A percentile compares a stretch with the other conserved stretches of the same genome.
phyloP scores from a whole-genome alignment of 2,113 vertebrate genomes.

The Salvelinus namaycush region DNA sequence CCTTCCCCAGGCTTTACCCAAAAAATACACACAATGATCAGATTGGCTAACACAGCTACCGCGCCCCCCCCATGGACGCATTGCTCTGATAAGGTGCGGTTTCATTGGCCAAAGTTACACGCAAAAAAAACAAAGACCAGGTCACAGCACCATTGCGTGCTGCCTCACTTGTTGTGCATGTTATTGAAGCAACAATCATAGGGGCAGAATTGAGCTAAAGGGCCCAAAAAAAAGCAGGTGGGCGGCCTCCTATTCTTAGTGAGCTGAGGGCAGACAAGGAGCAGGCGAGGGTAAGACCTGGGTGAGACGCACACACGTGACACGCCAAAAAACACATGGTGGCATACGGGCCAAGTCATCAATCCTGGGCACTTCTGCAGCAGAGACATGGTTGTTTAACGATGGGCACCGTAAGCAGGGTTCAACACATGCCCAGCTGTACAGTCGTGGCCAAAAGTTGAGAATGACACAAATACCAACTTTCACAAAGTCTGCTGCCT shows the following conservation, averaged over 20 bases:
- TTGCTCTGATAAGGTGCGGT: too few relatives aligned
- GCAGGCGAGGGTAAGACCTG: background rate
- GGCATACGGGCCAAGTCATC: background rate
- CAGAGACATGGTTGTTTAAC: background rate
- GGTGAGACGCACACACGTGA: constrained; percentile 6
- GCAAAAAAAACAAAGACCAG: too few relatives aligned
- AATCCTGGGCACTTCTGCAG: background rate
- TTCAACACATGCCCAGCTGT: constrained; percentile 25
- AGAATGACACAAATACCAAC: too few relatives aligned
- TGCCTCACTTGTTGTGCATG: background rate
- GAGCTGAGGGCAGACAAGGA: background rate
- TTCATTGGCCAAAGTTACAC: too few relatives aligned
- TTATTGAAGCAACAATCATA: constrained; percentile 6
- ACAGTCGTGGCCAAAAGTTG: background rate
- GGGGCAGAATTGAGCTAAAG: background rate
- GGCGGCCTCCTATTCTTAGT: background rate
- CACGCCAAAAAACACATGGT: background rate
- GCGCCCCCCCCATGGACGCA: too few relatives aligned
- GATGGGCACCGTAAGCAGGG: background rate
- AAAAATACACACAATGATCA: background rate
- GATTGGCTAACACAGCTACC: background rate
- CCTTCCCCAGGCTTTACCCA: too few relatives aligned
- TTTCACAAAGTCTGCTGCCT: too few relatives aligned
- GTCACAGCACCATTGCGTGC: background rate
- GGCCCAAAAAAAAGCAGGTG: constrained; percentile 2